Conservation (phyloP, 1,140 invertebrate genomes). For the Zaprionus lachaisei region DNA sequence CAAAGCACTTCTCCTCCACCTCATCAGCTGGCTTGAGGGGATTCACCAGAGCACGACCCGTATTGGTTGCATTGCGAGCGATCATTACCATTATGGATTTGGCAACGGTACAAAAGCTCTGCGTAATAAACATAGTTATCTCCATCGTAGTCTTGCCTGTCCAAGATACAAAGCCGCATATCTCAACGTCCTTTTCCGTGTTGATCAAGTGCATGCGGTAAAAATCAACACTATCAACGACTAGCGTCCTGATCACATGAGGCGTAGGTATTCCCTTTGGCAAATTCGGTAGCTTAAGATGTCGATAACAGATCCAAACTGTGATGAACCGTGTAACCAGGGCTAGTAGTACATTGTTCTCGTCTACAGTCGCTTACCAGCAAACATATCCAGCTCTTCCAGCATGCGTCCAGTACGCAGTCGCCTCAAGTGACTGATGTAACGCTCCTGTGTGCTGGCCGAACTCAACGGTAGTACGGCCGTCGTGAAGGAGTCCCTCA, state of each 20-base stretch:
- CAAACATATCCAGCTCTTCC: constrained; percentile 93
- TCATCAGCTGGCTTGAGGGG: constrained; percentile 86
- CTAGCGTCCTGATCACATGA: constrained; percentile 89
- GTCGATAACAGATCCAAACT: constrained; percentile 88
- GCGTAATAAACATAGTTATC: constrained; percentile 88
- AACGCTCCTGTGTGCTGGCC: constrained; percentile 87
- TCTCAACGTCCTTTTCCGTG: constrained; percentile 87
- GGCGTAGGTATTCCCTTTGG: constrained; percentile 86
- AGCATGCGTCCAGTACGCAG: constrained; percentile 90
- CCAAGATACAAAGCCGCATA: constrained; percentile 91
- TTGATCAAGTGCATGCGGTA: constrained; percentile 79
- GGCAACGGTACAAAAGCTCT: constrained; percentile 83
- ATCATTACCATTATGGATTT: constrained; percentile 90
- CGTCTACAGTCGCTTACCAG: constrained; percentile 85
- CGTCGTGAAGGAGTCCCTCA: constrained; percentile 88
- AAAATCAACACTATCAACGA: constrained; percentile 90
- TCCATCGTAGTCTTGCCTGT: constrained; percentile 90
- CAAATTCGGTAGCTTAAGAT: constrained; percentile 87
- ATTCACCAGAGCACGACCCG: constrained; percentile 87
- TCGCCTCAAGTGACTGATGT: constrained; percentile 87
- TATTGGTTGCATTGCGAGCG: constrained; percentile 88
- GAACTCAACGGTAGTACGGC: constrained; percentile 88
- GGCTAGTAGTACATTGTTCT: background rate
- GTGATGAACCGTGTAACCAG: constrained; percentile 1
- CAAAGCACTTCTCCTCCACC: constrained; percentile 87